Conservation (phyloP, 2,113 vertebrate genomes). For the Dicrurus megarhynchus region DNA sequence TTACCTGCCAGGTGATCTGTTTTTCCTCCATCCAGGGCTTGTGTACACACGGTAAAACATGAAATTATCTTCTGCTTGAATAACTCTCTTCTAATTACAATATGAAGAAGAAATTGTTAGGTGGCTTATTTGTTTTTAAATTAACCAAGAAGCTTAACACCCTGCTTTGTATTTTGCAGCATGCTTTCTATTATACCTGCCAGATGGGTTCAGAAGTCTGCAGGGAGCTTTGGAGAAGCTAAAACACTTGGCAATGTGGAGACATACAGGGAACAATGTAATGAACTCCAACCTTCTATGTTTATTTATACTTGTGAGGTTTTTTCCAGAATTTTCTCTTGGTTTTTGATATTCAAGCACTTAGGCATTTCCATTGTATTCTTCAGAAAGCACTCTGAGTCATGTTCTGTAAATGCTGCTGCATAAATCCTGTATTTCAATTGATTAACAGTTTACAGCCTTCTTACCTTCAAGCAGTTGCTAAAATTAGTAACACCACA, state of each 20-base stretch:
- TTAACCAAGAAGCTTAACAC: background rate
- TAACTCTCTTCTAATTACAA: background rate
- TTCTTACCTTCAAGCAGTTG: background rate
- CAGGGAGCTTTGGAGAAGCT: background rate
- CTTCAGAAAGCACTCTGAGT: constrained; percentile 2
- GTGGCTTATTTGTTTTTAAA: background rate
- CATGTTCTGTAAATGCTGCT: background rate
- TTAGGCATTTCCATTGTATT: background rate
- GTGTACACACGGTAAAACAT: background rate
- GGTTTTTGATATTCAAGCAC: background rate
- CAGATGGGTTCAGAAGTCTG: background rate
- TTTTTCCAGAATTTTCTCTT: background rate
- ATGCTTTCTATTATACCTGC: background rate
- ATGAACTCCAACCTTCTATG: background rate
- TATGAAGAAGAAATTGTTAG: background rate
- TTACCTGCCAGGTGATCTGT: accelerated
- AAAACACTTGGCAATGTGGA: background rate
- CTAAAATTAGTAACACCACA: constrained; percentile 20
- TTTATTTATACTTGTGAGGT: background rate
- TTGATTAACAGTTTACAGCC: constrained; percentile 22
- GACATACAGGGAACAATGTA: background rate
- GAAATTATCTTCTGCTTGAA: background rate
- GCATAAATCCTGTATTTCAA: background rate
- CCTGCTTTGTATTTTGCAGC: background rate
- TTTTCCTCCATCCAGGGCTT: background rate